Percentiles rank a stretch among this genome's conserved stretches.
Conservation (phyloP, 2,113 vertebrate species). For the Cryptomyrus ogoouensis region DNA sequence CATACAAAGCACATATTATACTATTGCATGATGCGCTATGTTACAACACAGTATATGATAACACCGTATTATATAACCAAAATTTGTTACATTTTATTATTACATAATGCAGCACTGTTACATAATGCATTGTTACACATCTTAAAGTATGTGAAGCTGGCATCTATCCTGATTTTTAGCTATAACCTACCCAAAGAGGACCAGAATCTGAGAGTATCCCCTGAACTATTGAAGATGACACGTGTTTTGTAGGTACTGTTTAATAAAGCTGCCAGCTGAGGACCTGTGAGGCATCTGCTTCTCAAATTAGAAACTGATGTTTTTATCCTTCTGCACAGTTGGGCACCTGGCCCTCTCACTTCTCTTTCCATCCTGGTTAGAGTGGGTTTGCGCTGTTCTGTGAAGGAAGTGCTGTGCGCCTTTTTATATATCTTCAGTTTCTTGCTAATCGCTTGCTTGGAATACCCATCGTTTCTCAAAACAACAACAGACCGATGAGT, state of each 20-base stretch:
- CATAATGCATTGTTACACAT: too few relatives aligned
- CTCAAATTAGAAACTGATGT: not conserved
- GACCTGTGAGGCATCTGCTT: not conserved
- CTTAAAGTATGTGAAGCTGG: too few relatives aligned
- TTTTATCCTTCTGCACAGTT: not conserved
- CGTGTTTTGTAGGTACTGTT: not conserved
- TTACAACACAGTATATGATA: too few relatives aligned
- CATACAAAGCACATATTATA: not conserved
- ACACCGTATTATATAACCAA: too few relatives aligned
- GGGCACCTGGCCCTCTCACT: not conserved
- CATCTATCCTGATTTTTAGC: too few relatives aligned
- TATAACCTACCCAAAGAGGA: too few relatives aligned
- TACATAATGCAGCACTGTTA: too few relatives aligned
- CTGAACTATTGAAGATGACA: not conserved
- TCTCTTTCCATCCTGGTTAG: not conserved
- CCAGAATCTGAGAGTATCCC: not conserved
- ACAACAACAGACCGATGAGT: not conserved
- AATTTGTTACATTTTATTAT: too few relatives aligned
- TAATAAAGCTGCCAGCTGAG: not conserved
- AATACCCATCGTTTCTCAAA: not conserved
- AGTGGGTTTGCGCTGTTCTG: not conserved
- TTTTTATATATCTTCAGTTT: not conserved
- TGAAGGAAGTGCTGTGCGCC: not conserved
- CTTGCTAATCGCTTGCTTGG: not conserved
- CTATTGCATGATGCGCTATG: too few relatives aligned